Evolutionary conservation across 1,140 invertebrate genomes (phyloP).

Genomic region (Heliconius melpomene): DNA sequence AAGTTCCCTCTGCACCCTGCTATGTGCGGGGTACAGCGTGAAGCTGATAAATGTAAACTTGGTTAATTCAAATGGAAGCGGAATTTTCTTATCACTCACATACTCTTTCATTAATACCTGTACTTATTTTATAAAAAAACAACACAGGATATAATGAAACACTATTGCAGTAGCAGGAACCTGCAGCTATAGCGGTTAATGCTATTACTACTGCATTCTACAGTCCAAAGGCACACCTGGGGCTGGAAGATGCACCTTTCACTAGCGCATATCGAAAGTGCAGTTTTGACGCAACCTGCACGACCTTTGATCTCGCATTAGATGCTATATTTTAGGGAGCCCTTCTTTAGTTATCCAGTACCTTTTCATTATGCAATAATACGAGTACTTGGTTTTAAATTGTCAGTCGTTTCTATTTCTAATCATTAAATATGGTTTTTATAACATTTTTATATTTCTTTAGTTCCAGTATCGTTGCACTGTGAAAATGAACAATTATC

Average conservation of each 20-base stretch:
- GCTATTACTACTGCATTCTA: constrained; percentile 43
- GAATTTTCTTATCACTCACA: constrained; percentile 4
- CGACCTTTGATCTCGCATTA: constrained; percentile 56
- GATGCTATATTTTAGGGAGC: constrained; percentile 31
- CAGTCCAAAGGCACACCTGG: constrained; percentile 57
- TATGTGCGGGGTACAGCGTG: no score
- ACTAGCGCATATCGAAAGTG: constrained; percentile 71
- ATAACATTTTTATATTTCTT: no score
- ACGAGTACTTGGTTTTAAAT: not conserved
- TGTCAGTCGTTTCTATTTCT: not conserved
- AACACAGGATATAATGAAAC: constrained; percentile 41
- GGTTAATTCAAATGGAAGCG: no score
- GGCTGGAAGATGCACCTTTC: constrained; percentile 68
- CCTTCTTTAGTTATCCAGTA: constrained; percentile 17
- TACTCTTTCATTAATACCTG: constrained; percentile 37
- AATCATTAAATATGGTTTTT: no score
- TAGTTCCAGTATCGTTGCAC: not conserved
- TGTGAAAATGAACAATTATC: not conserved
- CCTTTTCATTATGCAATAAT: not conserved
- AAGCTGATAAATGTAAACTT: no score
- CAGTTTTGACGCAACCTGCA: constrained; percentile 61
- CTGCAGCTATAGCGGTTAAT: constrained; percentile 52
- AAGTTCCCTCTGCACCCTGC: no score
- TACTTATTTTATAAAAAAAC: no score
- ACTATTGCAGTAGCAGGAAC: constrained; percentile 46